Percentiles rank a stretch among this genome's conserved stretches.
Evolutionary conservation across 2,797 vertebrate genomes (phyloP).

Genomic region (Gymnopithys bicolor): DNA sequence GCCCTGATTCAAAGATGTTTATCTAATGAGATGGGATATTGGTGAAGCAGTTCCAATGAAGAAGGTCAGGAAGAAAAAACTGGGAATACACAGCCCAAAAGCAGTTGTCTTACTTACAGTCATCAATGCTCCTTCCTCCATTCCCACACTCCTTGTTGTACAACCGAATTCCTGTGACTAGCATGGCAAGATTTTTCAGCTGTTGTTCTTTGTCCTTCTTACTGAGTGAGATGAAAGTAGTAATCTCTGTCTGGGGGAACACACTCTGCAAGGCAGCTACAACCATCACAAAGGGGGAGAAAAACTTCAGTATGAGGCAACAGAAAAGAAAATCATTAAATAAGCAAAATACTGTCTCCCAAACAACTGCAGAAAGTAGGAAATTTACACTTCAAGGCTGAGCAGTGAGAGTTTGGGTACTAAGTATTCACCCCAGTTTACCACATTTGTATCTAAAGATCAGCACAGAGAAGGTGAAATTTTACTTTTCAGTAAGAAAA

Average conservation of each 20-base stretch:
- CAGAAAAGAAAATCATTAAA: neutral
- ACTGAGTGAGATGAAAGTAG: constrained; percentile 82
- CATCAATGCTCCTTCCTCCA: constrained; percentile 80
- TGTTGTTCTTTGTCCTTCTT: constrained; percentile 89
- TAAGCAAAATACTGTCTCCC: neutral
- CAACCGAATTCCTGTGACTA: constrained; percentile 89
- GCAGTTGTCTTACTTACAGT: constrained; percentile 75
- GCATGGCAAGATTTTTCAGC: constrained; percentile 83
- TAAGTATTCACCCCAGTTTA: neutral
- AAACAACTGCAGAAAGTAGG: neutral
- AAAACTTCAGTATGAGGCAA: neutral
- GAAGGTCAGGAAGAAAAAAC: neutral
- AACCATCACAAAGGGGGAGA: neutral
- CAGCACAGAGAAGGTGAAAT: neutral
- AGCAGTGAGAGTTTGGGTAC: neutral
- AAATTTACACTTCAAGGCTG: neutral
- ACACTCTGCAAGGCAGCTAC: constrained; percentile 91
- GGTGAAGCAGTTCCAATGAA: neutral
- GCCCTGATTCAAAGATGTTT: neutral
- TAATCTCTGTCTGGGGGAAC: constrained; percentile 85
- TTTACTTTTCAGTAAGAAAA: neutral
- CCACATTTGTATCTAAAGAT: neutral
- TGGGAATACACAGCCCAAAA: neutral
- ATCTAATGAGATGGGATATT: neutral
- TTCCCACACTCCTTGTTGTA: constrained; percentile 86